Conservation (phyloP, 2,888 invertebrate genomes). For the Leptodirus hochenwartii region DNA sequence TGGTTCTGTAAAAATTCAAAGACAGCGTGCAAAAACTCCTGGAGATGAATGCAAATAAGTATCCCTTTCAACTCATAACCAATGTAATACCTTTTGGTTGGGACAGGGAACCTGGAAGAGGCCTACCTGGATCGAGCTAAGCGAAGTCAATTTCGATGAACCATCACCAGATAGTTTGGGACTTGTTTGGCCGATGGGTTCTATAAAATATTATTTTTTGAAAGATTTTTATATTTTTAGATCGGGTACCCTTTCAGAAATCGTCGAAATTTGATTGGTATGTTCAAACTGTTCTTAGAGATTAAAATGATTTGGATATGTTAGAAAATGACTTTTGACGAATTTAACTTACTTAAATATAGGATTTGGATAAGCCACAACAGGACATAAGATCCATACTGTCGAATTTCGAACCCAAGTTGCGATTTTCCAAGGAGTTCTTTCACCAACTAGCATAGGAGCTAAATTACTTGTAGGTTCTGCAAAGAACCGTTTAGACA, state of each 20-base stretch:
- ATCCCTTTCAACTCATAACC: neutral
- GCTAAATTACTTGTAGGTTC: slow-evolving; percentile 30
- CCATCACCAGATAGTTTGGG: slow-evolving; percentile 34
- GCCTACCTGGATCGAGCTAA: slow-evolving; percentile 27
- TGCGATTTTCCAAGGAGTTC: slow-evolving; percentile 40
- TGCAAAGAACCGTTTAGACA: slow-evolving; percentile 23
- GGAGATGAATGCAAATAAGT: slow-evolving; percentile 4
- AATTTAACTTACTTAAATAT: slow-evolving; percentile 53
- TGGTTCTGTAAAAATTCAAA: slow-evolving; percentile 34
- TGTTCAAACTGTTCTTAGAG: neutral
- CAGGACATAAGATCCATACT: slow-evolving; percentile 47
- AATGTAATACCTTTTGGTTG: slow-evolving; percentile 31
- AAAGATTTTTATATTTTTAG: slow-evolving; percentile 1
- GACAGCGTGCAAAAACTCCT: neutral
- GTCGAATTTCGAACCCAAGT: slow-evolving; percentile 31
- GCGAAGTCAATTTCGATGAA: slow-evolving; percentile 30
- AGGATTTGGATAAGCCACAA: slow-evolving; percentile 51
- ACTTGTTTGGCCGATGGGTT: slow-evolving; percentile 33
- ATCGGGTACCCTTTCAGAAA: slow-evolving; percentile 15
- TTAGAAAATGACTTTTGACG: too few relatives aligned
- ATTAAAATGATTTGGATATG: slow-evolving; percentile 4
- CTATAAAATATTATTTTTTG: slow-evolving; percentile 21
- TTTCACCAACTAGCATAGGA: slow-evolving; percentile 28
- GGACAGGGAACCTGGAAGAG: slow-evolving; percentile 36
- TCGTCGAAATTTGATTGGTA: slow-evolving; percentile 20